phyloP scores from a whole-genome alignment of 1,140 invertebrate genomes.

The Pantala flavescens region DNA sequence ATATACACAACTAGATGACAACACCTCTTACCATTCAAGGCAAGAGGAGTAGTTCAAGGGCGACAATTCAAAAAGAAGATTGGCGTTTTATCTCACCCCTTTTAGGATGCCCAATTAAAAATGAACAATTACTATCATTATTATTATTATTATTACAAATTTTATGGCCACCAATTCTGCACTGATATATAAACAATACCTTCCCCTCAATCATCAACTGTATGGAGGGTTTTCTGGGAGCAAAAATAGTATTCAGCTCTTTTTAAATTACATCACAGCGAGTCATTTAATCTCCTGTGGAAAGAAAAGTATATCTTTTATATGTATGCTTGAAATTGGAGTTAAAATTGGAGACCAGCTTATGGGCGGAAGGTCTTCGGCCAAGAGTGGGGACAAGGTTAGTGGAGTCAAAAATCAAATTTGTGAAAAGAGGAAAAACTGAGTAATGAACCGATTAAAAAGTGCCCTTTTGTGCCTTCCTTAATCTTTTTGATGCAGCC shows the following conservation, averaged over 20 bases:
- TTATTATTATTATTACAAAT: slow-evolving; percentile 11
- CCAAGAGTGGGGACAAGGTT: not conserved
- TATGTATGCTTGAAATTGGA: not conserved
- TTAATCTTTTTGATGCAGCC: not conserved
- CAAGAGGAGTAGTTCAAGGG: not conserved
- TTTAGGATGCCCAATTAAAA: not conserved
- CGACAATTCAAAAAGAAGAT: not conserved
- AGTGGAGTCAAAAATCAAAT: not conserved
- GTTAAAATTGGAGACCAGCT: slow-evolving; percentile 1
- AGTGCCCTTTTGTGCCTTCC: not conserved
- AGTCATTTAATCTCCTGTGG: slow-evolving; percentile 1
- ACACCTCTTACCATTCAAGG: not conserved
- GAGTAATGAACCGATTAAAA: not conserved
- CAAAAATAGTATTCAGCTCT: slow-evolving; percentile 10
- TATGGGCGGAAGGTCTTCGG: not conserved
- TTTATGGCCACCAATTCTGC: slow-evolving; percentile 8
- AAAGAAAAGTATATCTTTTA: not conserved
- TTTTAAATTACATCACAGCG: slow-evolving; percentile 8
- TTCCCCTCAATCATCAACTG: not conserved
- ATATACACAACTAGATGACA: slow-evolving; percentile 10
- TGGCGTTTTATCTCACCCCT: not conserved
- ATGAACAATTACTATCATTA: slow-evolving; percentile 8
- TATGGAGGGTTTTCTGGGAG: slow-evolving; percentile 1
- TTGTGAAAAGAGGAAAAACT: not conserved
- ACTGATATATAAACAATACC: not conserved